Evolutionary conservation across 2,113 vertebrate genomes (phyloP).

Genomic region (Excalfactoria chinensis): DNA sequence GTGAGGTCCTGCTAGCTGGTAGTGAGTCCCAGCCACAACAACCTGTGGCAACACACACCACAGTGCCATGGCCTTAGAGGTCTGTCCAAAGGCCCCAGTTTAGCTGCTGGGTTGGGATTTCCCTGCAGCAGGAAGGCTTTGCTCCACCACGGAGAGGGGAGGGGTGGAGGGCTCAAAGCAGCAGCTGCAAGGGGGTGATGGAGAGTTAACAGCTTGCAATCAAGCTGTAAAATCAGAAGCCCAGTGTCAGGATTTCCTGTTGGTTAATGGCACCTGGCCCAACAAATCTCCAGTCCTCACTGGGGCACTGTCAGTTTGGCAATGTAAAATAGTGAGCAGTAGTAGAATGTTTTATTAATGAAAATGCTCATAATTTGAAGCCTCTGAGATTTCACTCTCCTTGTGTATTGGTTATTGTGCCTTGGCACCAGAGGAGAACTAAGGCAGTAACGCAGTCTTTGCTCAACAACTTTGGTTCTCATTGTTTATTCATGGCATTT

Average conservation of each 20-base stretch:
- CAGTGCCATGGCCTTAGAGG: accelerated
- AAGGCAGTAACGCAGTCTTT: accelerated
- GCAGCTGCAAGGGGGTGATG: background rate
- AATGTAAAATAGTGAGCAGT: background rate
- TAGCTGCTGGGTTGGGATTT: background rate
- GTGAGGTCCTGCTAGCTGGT: background rate
- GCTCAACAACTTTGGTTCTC: background rate
- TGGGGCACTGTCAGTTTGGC: background rate
- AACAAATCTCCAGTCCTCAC: background rate
- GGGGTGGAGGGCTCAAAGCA: background rate
- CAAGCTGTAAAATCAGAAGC: background rate
- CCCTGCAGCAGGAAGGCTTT: background rate
- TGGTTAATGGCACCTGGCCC: background rate
- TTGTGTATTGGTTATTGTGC: accelerated
- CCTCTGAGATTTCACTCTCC: background rate
- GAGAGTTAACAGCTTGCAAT: background rate
- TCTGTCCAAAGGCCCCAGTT: background rate
- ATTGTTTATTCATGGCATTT: background rate
- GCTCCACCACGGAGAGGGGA: background rate
- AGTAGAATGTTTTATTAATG: background rate
- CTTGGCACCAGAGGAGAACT: background rate
- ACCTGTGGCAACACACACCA: accelerated
- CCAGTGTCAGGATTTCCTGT: background rate
- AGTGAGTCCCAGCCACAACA: background rate
- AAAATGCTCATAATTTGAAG: background rate